Evolutionary conservation across 2,888 invertebrate species (phyloP).

Genomic region (Liopterus haemorrhoidalis): DNA sequence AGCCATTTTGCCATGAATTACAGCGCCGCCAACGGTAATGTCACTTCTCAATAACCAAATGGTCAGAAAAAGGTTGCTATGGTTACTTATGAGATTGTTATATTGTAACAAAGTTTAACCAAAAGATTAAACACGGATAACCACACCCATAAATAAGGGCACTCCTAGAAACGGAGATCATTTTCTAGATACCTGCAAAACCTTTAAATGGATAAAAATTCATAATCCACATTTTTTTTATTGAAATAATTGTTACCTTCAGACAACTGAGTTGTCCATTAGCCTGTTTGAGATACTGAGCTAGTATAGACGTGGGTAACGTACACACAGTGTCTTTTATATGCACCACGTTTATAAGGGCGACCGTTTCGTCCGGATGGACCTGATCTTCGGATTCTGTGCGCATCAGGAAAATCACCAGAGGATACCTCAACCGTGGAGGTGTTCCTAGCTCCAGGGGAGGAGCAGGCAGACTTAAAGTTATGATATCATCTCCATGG

Average conservation of each 20-base stretch:
- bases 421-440: slow-evolving; percentile 68
- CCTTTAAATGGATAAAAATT: slow-evolving; percentile 3
- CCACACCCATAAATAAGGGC: no score
- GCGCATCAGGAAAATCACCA: slow-evolving; percentile 68
- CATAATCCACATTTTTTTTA: neutral
- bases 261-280: slow-evolving; percentile 76
- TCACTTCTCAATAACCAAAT: no score
- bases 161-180: no score
- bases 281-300: slow-evolving; percentile 80
- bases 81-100: no score
- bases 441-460: slow-evolving; percentile 65
- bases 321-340: slow-evolving; percentile 75
- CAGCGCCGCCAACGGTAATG: no score
- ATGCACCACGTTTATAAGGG: slow-evolving; percentile 75
- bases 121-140: no score
- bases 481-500: slow-evolving; percentile 61
- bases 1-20: no score
- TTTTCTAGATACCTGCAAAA: slow-evolving; percentile 1
- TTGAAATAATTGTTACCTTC: slow-evolving; percentile 54
- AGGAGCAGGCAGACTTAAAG: slow-evolving; percentile 56
- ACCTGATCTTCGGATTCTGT: slow-evolving; percentile 54
- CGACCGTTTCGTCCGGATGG: slow-evolving; percentile 75
- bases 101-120: no score
- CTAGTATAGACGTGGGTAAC: slow-evolving; percentile 72
- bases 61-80: no score